Conservation (phyloP, 1,140 invertebrate genomes). For the Pteromalus puparum region DNA sequence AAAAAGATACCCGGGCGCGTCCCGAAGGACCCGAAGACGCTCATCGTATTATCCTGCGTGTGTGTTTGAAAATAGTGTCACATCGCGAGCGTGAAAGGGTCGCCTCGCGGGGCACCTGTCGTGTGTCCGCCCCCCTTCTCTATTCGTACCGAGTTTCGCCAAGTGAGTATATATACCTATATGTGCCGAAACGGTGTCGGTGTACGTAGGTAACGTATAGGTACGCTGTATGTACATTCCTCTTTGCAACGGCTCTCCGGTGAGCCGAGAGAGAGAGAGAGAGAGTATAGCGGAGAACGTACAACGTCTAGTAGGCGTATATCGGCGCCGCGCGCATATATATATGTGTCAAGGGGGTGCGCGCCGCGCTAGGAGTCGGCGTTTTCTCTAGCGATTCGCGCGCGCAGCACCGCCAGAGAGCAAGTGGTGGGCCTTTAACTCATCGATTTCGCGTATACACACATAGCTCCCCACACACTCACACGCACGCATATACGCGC, state of each 20-base stretch:
- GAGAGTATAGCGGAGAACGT: not conserved
- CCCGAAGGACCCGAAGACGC: not conserved
- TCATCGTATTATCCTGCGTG: not conserved
- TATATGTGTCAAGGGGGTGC: conserved; percentile 28
- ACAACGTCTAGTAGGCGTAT: not conserved
- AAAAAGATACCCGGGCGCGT: not conserved
- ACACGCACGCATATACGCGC: not conserved
- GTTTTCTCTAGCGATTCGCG: conserved; percentile 29
- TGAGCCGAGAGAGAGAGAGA: not conserved
- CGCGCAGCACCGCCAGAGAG: not conserved
- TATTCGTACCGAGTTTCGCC: not conserved
- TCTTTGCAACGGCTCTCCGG: not conserved
- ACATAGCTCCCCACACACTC: not conserved
- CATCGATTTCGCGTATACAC: not conserved
- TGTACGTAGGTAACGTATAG: not conserved
- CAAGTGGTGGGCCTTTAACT: not conserved
- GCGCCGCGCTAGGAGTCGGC: conserved; percentile 24
- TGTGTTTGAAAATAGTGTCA: not conserved
- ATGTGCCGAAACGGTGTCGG: not conserved
- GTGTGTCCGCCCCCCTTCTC: not conserved
- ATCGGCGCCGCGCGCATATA: conserved; percentile 16
- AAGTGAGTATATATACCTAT: not conserved
- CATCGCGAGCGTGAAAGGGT: not conserved
- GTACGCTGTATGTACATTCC: not conserved
- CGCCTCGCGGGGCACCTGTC: not conserved